Evolutionary conservation across 2,113 vertebrate genomes (phyloP).

Genomic region (Dicerorhinus sumatrensis): DNA sequence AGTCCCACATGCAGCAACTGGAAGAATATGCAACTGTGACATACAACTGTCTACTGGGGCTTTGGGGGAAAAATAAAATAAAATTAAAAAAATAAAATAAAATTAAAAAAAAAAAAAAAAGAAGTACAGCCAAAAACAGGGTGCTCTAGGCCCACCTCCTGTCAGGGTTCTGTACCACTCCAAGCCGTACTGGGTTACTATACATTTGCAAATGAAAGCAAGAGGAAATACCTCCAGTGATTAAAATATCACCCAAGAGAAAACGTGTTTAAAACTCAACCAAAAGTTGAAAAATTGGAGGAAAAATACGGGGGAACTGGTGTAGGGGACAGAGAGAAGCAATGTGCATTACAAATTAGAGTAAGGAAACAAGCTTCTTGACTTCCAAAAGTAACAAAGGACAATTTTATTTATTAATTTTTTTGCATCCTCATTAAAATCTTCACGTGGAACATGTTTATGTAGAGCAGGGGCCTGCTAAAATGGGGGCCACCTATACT

Average conservation of each 20-base stretch:
- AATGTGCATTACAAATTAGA: not conserved
- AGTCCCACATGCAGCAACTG: too few relatives aligned
- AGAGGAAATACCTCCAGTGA: not conserved
- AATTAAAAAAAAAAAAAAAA: too few relatives aligned
- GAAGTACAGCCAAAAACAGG: not conserved
- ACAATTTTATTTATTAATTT: not conserved
- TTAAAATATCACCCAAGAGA: constrained; percentile 2
- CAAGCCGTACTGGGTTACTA: not conserved
- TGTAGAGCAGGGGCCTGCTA: not conserved
- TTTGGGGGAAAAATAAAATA: too few relatives aligned
- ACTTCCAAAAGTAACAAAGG: constrained; percentile 29
- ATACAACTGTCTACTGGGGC: too few relatives aligned
- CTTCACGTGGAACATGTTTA: not conserved
- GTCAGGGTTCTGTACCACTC: not conserved
- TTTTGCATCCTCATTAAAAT: constrained; percentile 16
- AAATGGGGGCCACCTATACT: not conserved
- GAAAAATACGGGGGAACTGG: not conserved
- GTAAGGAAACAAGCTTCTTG: not conserved
- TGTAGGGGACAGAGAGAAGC: not conserved
- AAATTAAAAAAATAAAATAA: too few relatives aligned
- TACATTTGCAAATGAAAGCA: not conserved
- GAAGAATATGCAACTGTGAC: too few relatives aligned
- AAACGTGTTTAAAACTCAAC: constrained; percentile 15
- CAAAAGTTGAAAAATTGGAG: not conserved
- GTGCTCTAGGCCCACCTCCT: not conserved